phyloP scores from a whole-genome alignment of 2,113 vertebrate species.

The Cepphus grylle region DNA sequence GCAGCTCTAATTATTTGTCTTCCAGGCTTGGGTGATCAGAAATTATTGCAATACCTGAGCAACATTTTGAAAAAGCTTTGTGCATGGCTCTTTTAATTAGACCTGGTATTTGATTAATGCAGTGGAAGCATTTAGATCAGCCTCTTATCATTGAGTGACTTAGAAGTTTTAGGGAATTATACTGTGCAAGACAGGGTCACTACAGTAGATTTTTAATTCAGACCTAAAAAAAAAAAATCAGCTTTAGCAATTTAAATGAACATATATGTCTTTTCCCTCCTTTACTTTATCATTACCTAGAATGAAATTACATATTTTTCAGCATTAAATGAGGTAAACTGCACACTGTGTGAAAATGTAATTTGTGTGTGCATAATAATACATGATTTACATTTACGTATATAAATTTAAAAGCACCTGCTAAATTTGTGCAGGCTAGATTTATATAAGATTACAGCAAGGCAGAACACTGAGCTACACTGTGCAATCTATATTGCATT shows the following conservation, averaged over 20 bases:
- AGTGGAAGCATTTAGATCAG: constrained; percentile 92
- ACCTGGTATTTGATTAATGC: constrained; percentile 99
- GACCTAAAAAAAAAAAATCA: constrained; percentile 46
- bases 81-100: constrained; percentile 99
- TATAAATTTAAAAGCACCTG: constrained; percentile 30
- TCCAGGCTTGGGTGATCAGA: constrained; percentile 99
- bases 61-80: constrained; percentile 99
- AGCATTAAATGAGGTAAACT: background rate
- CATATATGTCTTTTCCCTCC: constrained; percentile 38
- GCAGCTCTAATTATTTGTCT: constrained; percentile 99
- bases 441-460: constrained; percentile 11
- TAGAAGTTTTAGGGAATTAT: constrained; percentile 91
- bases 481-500: constrained; percentile 9
- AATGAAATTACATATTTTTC: constrained; percentile 11
- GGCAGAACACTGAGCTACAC: background rate
- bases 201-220: constrained; percentile 73
- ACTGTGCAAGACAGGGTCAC: constrained; percentile 87
- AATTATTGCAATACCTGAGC: constrained; percentile 99
- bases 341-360: background rate
- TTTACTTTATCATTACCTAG: constrained; percentile 36
- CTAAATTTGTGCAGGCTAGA: constrained; percentile 7
- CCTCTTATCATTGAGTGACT: constrained; percentile 98
- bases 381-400: background rate
- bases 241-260: constrained; percentile 58
- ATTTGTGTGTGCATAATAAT: constrained; percentile 36